Base-by-base conservation (phyloP, 1,140 invertebrate species). In the Belonocnema kinseyi region DNA sequence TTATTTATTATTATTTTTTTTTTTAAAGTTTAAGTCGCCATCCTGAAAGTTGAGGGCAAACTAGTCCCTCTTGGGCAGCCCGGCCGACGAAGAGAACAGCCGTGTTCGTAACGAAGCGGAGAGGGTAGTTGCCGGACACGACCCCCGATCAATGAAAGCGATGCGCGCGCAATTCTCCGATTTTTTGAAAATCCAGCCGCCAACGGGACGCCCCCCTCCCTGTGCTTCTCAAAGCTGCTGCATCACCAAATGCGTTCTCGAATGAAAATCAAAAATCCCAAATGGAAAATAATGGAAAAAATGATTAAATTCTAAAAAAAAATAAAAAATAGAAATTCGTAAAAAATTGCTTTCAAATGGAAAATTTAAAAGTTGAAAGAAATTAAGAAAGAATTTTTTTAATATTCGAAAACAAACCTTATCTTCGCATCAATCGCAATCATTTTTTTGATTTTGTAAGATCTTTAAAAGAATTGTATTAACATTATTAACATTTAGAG, bases 131-230 rank as follows among this genome's bases (percentile, higher is more conserved):
- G 78, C 73, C 78, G 81, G 83, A 85, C 83, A 82, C 80, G 77
- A 80, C 83, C 82, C 74, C 61, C 88, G 89, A 90, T 90, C 89
- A 86, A 90, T 90, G 89, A 89, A 90, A 86, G 85, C 76, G 82
- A 88, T 79, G 88, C 89, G 88, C 89, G 89, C 88, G 89, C 89
- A 90, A 78, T 84, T 85, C 50, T 80, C 82, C 78, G 83, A 85
- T 89, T 90, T 90, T 90, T 90, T 88, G 86, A 89, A 90, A 89
- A 86, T 86, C 83, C 86, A 77, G 86, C 87, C 88, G 87, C 87
- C 87, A 88, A 89, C 88, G 77, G 85, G 19, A 79, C 84, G 80
- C 78, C 76, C 70, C 72, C 80, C 77, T 52, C 72, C 80, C 77
- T 52, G 40, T 53, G 17, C n/a, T 71, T 79, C 74, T 82, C 19